Conservation (phyloP, 2,113 vertebrate species). For the Pterocles gutturalis region DNA sequence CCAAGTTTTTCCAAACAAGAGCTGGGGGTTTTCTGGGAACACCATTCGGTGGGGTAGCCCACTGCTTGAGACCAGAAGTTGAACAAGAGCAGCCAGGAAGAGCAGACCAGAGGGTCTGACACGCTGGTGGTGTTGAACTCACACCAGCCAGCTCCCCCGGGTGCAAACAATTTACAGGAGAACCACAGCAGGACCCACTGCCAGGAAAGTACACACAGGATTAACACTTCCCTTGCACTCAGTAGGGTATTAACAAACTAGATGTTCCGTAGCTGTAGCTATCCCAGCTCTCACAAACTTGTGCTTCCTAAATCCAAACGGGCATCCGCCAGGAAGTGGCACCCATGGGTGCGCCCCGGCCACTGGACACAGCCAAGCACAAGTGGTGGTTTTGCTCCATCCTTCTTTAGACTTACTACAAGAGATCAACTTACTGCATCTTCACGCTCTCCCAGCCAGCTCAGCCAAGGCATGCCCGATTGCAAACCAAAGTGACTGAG, state of each 20-base stretch:
- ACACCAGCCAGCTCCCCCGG: not conserved
- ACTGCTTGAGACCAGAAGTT: not conserved
- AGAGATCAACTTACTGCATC: not conserved
- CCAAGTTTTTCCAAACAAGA: not conserved
- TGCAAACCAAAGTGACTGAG: not conserved
- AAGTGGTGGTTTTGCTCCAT: not conserved
- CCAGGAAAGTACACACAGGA: not conserved
- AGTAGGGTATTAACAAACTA: not conserved
- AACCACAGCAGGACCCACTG: not conserved
- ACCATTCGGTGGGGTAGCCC: not conserved
- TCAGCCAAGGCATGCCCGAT: not conserved
- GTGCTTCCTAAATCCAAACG: not conserved
- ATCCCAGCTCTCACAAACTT: not conserved
- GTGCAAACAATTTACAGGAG: not conserved
- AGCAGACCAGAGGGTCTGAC: not conserved
- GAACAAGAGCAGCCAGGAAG: not conserved
- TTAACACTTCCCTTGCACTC: not conserved
- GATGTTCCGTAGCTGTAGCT: not conserved
- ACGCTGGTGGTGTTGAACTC: not conserved
- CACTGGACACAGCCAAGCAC: not conserved
- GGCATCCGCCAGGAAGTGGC: not conserved
- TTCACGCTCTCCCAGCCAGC: not conserved
- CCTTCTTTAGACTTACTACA: not conserved
- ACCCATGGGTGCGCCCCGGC: not conserved
- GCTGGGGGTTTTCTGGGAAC: not conserved